Percentiles rank a stretch among this genome's conserved stretches.
phyloP scores from a whole-genome alignment of 2,113 vertebrate genomes.

The Willisornis vidua region DNA sequence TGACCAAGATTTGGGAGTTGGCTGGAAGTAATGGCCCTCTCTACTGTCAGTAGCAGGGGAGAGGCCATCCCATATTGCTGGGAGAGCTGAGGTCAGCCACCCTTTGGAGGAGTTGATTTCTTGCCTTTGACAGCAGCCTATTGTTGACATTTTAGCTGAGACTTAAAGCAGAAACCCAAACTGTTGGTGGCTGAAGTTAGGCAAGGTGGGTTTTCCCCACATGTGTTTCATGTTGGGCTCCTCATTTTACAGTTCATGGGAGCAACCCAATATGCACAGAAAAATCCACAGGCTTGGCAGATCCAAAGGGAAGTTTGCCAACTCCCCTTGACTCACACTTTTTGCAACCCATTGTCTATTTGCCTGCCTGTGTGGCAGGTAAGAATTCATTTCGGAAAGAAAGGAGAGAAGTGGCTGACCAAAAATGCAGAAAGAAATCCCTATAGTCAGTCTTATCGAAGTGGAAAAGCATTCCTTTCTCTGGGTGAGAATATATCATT shows the following conservation, averaged over 20 bases:
- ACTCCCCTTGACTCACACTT: not conserved
- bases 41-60: accelerated
- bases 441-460: not conserved
- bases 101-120: not conserved
- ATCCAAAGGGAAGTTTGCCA: not conserved
- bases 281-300: not conserved
- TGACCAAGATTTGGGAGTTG: not conserved
- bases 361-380: not conserved
- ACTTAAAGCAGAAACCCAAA: not conserved
- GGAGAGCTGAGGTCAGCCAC: not conserved
- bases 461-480: conserved; percentile 20
- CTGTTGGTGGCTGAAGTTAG: not conserved
- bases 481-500: not conserved
- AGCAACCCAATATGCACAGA: not conserved
- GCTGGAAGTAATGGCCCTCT: not conserved
- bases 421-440: conserved; percentile 15
- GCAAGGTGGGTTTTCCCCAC: not conserved
- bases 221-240: not conserved
- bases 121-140: not conserved
- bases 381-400: not conserved
- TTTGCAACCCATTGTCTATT: not conserved
- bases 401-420: not conserved
- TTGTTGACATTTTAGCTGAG: not conserved
- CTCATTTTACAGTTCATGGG: not conserved
- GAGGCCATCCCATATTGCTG: not conserved